Base-by-base conservation (phyloP, 64 coral and sea anemone species). In the Hydrozoanthus tunicans region DNA sequence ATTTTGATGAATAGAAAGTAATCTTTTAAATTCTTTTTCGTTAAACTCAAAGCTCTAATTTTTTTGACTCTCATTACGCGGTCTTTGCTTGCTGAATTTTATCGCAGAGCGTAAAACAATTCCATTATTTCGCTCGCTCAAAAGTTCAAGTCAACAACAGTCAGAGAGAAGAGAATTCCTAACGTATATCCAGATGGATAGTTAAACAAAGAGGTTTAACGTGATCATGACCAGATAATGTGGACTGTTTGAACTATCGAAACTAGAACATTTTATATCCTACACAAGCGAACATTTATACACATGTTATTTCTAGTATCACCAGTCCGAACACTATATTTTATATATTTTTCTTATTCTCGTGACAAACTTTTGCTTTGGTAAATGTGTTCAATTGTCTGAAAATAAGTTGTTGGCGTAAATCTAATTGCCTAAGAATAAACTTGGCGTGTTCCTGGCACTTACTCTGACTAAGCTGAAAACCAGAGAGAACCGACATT, bases 81-180 rank as follows among this genome's bases (percentile, higher is more conserved):
- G 3, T 51, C 11, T 4, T 53, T 14, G 72, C 9, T 52, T 76
- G 24, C 72, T 27, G 0, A 27, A 56, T 63, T 58, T 81, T 26
- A 82, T 11, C 64, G 5, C 10, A 0, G 0, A 3, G 17, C 12
- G 17, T 15, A 66, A 17, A 13, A 66, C 64, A 15, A 66, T 66
- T 66, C 12, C 17, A 13, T 66, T 66, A 14, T 43, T 43, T 43
- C 32, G 32, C 32, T 43, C 32, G 32, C 32, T 43, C 72, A 51
- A 26, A 76, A 76, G 10, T 76, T 76, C 25, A 52, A 4, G 43
- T 32, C 24, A 43, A 9, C 59, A 5, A 20, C 13, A 4, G 17
- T 58, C 24, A 70, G 12, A 86, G 56, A 12, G 72, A 86, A 72
- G 17, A 24, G 68, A 88, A 74, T 88, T 88, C 23, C 55, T 43